Evolutionary conservation across 2,888 invertebrate genomes (phyloP).

Genomic region (Podabrus alpinus): DNA sequence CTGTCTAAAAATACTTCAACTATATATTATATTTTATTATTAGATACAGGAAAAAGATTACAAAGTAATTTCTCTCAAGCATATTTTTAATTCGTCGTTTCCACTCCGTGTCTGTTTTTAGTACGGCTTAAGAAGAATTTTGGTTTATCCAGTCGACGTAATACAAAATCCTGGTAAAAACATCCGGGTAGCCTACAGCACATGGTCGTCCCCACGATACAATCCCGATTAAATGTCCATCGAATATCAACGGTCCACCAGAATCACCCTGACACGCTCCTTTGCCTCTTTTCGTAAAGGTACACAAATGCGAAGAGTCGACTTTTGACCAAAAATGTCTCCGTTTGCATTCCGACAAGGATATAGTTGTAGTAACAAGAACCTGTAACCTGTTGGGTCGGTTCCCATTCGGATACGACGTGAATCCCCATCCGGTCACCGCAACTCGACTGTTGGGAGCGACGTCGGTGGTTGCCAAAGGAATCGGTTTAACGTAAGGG

Average conservation of each 20-base stretch:
- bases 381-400: conserved; percentile 61
- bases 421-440: conserved; percentile 59
- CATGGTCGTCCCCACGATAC: conserved; percentile 27
- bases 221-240: conserved; percentile 27
- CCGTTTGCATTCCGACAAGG: conserved; percentile 57
- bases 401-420: conserved; percentile 58
- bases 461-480: conserved; percentile 47
- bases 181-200: conserved; percentile 24
- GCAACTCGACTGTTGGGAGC: conserved; percentile 48
- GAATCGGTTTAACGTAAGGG: conserved; percentile 32
- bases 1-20: too few relatives aligned
- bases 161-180: conserved; percentile 21
- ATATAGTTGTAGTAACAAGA: conserved; percentile 58
- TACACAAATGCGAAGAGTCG: conserved; percentile 61
- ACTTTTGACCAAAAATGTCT: conserved; percentile 52
- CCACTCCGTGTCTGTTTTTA: too few relatives aligned
- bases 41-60: too few relatives aligned
- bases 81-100: too few relatives aligned
- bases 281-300: conserved; percentile 61
- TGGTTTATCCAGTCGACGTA: conserved; percentile 22
- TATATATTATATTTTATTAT: too few relatives aligned
- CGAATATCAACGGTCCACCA: conserved; percentile 31
- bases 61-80: too few relatives aligned
- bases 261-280: conserved; percentile 62
- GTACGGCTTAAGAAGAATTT: background rate